Conservation (phyloP, 2,888 invertebrate genomes). For the Dexiosoma caninum region DNA sequence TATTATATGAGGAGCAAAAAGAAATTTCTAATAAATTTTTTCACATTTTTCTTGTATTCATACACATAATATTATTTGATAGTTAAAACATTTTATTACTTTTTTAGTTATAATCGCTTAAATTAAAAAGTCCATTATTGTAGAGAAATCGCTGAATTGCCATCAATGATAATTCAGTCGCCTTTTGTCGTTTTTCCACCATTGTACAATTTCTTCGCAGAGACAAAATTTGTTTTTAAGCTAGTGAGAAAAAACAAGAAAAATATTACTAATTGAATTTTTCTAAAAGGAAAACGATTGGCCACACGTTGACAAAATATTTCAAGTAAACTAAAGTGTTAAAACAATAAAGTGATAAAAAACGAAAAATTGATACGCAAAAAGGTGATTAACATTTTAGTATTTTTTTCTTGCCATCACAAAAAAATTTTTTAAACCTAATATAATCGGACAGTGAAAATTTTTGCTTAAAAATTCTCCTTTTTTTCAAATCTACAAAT, state of each 20-base stretch:
- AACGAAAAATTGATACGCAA: conserved; percentile 46
- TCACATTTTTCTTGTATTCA: no score
- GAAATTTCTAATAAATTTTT: no score
- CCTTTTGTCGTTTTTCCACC: conserved; percentile 48
- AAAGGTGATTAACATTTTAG: conserved; percentile 57
- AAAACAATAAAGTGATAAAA: conserved; percentile 56
- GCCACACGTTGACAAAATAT: conserved; percentile 20
- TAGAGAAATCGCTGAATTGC: background rate
- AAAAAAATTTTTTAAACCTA: conserved; percentile 25
- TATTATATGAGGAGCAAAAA: no score
- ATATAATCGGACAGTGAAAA: conserved; percentile 28
- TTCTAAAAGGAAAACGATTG: conserved; percentile 31
- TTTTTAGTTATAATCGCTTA: background rate
- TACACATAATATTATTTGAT: no score
- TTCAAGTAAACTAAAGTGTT: conserved; percentile 36
- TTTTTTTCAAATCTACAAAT: conserved; percentile 8
- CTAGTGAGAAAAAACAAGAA: conserved; percentile 38
- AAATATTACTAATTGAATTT: conserved; percentile 43
- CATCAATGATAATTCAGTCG: conserved; percentile 32
- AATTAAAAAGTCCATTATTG: background rate
- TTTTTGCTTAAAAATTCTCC: conserved; percentile 12
- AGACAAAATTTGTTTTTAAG: conserved; percentile 46
- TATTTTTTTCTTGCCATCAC: conserved; percentile 16
- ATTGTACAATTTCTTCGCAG: conserved; percentile 46
- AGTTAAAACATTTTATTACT: no score